phyloP scores from a whole-genome alignment of 2,888 invertebrate genomes.

The Polylopha cassiicola region DNA sequence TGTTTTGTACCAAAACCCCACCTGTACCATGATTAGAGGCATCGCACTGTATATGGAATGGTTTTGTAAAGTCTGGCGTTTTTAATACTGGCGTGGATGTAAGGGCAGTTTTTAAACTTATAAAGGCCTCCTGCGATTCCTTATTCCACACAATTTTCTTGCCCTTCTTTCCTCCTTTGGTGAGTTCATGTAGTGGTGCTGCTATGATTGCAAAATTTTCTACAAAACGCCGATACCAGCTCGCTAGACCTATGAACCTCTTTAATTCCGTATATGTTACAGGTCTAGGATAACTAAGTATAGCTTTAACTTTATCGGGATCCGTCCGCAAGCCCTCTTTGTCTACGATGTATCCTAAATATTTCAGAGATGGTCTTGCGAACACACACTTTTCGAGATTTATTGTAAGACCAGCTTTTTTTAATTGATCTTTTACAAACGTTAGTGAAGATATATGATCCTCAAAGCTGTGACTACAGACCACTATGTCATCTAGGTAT shows the following conservation, averaged over 20 bases:
- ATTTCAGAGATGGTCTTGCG: neutral
- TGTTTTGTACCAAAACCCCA: too few relatives aligned
- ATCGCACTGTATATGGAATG: neutral
- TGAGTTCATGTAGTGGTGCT: neutral
- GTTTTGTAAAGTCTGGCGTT: neutral
- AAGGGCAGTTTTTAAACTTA: neutral
- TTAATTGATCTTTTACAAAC: neutral
- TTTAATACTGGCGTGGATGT: neutral
- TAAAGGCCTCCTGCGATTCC: slow-evolving; percentile 12
- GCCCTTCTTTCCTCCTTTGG: neutral
- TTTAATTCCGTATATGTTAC: slow-evolving; percentile 11
- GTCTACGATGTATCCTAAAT: slow-evolving; percentile 5
- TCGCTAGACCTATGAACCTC: slow-evolving; percentile 14
- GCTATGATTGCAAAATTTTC: slow-evolving; percentile 15
- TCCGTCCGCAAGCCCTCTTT: slow-evolving; percentile 2
- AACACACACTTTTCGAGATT: neutral
- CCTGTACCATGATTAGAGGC: neutral
- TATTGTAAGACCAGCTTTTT: neutral
- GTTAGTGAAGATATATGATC: neutral
- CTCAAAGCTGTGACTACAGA: neutral
- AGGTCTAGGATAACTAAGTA: slow-evolving; percentile 6
- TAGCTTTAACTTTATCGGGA: slow-evolving; percentile 9
- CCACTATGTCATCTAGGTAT: neutral
- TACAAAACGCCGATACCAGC: slow-evolving; percentile 21
- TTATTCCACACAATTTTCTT: slow-evolving; percentile 15